Evolutionary conservation across 2,113 vertebrate genomes (phyloP).

Genomic region (Rhinoderma darwinii): DNA sequence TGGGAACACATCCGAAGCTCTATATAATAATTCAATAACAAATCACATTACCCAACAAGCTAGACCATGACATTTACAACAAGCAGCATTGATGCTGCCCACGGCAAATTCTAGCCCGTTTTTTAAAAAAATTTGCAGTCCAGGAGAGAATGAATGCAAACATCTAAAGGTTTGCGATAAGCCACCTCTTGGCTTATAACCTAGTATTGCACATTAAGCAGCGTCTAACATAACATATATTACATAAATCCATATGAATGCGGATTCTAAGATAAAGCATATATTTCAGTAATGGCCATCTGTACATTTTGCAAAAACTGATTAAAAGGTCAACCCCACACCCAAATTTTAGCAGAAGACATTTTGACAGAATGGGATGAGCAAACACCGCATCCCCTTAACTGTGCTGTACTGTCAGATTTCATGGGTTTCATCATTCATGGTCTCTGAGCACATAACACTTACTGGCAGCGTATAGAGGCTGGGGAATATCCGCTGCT

Average conservation of each 20-base stretch:
- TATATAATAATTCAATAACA: too few relatives aligned
- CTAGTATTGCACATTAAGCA: not conserved
- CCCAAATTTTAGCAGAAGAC: not conserved
- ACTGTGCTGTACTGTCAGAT: not conserved
- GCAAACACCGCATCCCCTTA: not conserved
- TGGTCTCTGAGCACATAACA: not conserved
- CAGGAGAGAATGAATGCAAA: not conserved
- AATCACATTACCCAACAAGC: too few relatives aligned
- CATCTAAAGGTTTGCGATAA: not conserved
- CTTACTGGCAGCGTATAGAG: conserved; percentile 24
- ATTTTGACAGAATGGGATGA: not conserved
- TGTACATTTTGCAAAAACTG: not conserved
- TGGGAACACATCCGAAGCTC: too few relatives aligned
- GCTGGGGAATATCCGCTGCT: not conserved
- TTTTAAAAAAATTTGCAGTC: too few relatives aligned
- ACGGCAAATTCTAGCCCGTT: too few relatives aligned
- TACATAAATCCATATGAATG: not conserved
- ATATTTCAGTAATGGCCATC: not conserved
- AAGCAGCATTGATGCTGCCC: too few relatives aligned
- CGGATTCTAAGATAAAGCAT: not conserved
- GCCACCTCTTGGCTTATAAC: not conserved
- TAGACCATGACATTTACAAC: not conserved
- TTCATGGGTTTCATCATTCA: conserved; percentile 30
- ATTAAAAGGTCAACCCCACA: not conserved
- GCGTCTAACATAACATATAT: not conserved